Evolutionary conservation across 2,113 vertebrate genomes (phyloP), one percentile per base, ranked within the genome.

Genomic region (Columba livia): DNA sequence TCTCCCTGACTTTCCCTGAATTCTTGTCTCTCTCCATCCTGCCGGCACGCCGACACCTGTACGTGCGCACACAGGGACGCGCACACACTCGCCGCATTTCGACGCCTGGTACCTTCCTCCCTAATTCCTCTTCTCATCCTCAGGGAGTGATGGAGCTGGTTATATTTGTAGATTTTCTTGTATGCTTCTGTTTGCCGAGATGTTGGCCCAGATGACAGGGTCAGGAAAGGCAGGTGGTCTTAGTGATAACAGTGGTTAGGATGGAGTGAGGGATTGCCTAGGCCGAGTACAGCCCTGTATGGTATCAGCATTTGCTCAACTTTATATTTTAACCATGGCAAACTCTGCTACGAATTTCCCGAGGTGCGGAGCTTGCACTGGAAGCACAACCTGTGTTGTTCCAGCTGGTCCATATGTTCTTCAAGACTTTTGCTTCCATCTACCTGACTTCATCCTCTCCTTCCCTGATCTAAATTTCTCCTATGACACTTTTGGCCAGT

Each of bases 301-400:
- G 28, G 16, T 61, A 24, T n/a, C 0, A 1, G 18, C 1, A 0
- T 69, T 79, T 70, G 36, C 18, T 74, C 32, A 51, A 12, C n/a
- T 79, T 79, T 10, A 5, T 70, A 28, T 47, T 79, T 57, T 36
- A 79, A 53, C 36, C 8, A 8, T 11, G n/a, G 24, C 24, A 78
- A 57, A n/a, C 28, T 56, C 56, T 73, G 48, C 31, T 54, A 13
- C 66, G 40, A 32, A 28, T 74, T 88, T 64, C 60, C 50, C 38
- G 48, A 44, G 8, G 11, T 44, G 17, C 9, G 47, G 36, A 51
- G n/a, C 15, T 32, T 58, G n/a, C 32, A 28, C n/a, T 69, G n/a
- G 44, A 29, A 77, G 34, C 6, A 11, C 34, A 66, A 50, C 4
- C 26, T 34, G 11, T 21, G 74, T 53, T 75, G 16, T 50, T 65